These are phyloP conservation scores for Platysternon megacephalum DNA, from an alignment of 2,113 vertebrate genomes.

Conservation along the genomic window DNA sequence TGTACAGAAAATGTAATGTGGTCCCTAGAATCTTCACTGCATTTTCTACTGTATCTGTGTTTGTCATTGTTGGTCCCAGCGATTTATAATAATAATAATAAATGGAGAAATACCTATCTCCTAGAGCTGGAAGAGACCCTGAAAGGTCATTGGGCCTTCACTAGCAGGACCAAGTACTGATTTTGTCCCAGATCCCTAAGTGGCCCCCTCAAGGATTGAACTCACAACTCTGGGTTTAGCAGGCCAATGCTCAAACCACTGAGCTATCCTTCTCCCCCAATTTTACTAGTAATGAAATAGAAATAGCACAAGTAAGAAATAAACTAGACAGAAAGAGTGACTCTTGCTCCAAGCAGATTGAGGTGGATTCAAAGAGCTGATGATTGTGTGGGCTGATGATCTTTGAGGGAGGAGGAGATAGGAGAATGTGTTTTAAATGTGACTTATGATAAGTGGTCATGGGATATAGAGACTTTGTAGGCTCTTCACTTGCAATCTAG, in stretches of 20 bases:
- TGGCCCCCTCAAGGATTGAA: too few species aligned
- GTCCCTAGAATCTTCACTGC: conserved; percentile 8
- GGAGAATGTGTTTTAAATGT: background rate
- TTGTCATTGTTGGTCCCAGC: background rate
- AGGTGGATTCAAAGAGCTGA: conserved; percentile 8
- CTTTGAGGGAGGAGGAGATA: background rate
- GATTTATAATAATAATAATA: too few species aligned
- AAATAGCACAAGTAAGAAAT: conserved; percentile 13
- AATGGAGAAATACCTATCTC: too few species aligned
- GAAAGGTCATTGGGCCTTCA: too few species aligned
- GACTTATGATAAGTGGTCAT: too few species aligned
- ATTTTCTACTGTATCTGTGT: conserved; percentile 43
- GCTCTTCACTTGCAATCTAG: background rate
- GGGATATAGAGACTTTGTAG: background rate
- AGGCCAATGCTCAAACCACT: too few species aligned
- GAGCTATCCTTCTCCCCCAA: too few species aligned
- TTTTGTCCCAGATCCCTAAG: too few species aligned
- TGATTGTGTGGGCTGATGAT: background rate
- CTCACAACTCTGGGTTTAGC: too few species aligned
- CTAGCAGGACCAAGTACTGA: too few species aligned
- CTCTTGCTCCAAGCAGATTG: background rate
- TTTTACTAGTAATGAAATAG: conserved; percentile 30
- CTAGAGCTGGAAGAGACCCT: too few species aligned
- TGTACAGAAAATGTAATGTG: background rate
- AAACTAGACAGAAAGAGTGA: background rate